These are phyloP conservation scores for Sinhomidia bicolor DNA, from an alignment of 2,888 invertebrate species.

Conservation along the genomic window DNA sequence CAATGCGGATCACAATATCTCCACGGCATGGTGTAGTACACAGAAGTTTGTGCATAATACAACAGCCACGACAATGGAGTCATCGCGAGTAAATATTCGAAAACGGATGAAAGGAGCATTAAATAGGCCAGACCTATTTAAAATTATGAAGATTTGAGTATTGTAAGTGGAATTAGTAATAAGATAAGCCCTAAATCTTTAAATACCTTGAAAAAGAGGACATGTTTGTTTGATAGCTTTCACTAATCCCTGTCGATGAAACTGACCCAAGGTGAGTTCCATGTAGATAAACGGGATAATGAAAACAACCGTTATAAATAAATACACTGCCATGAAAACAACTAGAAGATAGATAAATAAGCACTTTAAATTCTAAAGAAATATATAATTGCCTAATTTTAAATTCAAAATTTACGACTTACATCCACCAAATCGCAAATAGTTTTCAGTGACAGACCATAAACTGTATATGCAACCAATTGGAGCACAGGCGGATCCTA, in stretches of 20 bases:
- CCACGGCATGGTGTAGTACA: neutral
- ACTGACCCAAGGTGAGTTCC: conserved; percentile 51
- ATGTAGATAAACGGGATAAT: conserved; percentile 54
- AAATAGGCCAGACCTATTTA: conserved; percentile 19
- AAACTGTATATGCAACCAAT: conserved; percentile 40
- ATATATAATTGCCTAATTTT: neutral
- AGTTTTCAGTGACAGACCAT: conserved; percentile 13
- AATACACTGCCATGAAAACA: conserved; percentile 33
- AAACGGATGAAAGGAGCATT: conserved; percentile 14
- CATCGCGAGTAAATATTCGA: conserved; percentile 34
- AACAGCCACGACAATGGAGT: conserved; percentile 12
- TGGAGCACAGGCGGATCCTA: conserved; percentile 28
- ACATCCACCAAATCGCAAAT: conserved; percentile 42
- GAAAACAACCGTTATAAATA: conserved; percentile 9
- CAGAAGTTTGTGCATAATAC: neutral
- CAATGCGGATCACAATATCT: neutral
- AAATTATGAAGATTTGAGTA: neutral
- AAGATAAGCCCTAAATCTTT: neutral
- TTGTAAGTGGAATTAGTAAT: no score
- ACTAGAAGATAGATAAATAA: neutral
- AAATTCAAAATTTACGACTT: neutral
- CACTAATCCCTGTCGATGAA: conserved; percentile 15
- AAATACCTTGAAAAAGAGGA: conserved; percentile 37
- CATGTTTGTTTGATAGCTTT: neutral
- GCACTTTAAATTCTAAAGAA: neutral